Percentiles rank a stretch among this genome's conserved stretches.
phyloP scores from a whole-genome alignment of 2,888 invertebrate genomes.

The Teleogryllus oceanicus region DNA sequence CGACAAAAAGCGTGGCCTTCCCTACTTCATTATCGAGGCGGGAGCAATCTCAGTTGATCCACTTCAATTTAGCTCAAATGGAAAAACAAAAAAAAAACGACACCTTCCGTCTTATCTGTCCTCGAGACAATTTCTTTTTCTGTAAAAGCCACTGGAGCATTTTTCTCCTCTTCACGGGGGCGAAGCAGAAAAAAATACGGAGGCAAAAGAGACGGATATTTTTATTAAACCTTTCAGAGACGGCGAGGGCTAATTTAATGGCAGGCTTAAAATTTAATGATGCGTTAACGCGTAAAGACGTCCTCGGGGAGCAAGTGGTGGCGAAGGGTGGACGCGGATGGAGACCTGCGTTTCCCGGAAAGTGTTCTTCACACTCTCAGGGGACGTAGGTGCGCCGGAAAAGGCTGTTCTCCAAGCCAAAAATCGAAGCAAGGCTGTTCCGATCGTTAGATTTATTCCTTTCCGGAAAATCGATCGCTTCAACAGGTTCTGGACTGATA shows the following conservation, averaged over 20 bases:
- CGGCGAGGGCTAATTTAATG: not conserved
- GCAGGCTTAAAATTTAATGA: slow-evolving; percentile 1
- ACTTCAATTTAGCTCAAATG: not conserved
- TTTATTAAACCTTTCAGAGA: not conserved
- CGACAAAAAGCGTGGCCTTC: not conserved
- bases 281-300: slow-evolving; percentile 11
- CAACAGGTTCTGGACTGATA: too few species aligned
- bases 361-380: too few species aligned
- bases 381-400: too few species aligned
- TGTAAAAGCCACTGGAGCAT: not conserved
- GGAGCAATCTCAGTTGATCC: not conserved
- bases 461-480: too few species aligned
- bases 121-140: slow-evolving; percentile 4
- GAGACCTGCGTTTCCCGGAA: too few species aligned
- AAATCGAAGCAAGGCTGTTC: too few species aligned
- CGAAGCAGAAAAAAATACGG: not conserved
- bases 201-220: slow-evolving; percentile 1
- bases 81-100: not conserved
- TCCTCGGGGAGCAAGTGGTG: too few species aligned
- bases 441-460: too few species aligned
- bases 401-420: too few species aligned
- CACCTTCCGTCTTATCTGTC: not conserved
- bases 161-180: too few species aligned
- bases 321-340: too few species aligned
- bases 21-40: not conserved